Evolutionary conservation across 1,140 invertebrate genomes (phyloP).

Genomic region (Gryon sp.): DNA sequence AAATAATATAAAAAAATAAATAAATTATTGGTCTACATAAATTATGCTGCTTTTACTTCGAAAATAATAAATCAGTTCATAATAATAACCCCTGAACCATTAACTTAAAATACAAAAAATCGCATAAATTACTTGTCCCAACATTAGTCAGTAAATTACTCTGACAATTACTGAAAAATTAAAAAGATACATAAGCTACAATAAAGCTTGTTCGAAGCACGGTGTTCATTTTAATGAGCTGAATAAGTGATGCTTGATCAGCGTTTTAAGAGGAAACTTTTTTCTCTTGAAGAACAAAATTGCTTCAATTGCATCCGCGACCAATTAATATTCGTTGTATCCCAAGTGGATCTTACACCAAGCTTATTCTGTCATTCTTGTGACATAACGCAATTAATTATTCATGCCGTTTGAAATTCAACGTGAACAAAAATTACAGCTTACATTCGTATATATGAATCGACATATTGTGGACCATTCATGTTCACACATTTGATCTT

Average conservation of each 20-base stretch:
- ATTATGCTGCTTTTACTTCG: too few relatives aligned
- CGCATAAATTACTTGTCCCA: too few relatives aligned
- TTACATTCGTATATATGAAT: too few relatives aligned
- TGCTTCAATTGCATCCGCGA: background rate
- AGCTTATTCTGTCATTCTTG: conserved; percentile 1
- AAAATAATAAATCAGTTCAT: too few relatives aligned
- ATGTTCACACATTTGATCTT: too few relatives aligned
- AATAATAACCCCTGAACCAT: too few relatives aligned
- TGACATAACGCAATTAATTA: conserved; percentile 14
- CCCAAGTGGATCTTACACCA: background rate
- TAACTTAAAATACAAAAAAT: too few relatives aligned
- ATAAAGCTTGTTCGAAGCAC: background rate
- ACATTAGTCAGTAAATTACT: background rate
- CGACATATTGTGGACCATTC: too few relatives aligned
- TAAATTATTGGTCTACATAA: too few relatives aligned
- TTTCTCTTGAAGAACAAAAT: background rate
- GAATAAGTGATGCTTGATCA: conserved; percentile 4
- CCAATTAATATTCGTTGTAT: conserved; percentile 3
- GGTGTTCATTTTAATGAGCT: conserved; percentile 8
- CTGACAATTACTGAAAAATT: conserved; percentile 1
- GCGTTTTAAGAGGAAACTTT: background rate
- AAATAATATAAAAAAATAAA: too few relatives aligned
- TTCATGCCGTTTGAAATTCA: conserved; percentile 4
- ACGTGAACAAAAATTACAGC: conserved; percentile 9
- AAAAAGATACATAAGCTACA: background rate